Percentiles rank a stretch among this genome's conserved stretches.
phyloP scores from a whole-genome alignment of 64 coral and sea anemone genomes.

The Porites lutea region DNA sequence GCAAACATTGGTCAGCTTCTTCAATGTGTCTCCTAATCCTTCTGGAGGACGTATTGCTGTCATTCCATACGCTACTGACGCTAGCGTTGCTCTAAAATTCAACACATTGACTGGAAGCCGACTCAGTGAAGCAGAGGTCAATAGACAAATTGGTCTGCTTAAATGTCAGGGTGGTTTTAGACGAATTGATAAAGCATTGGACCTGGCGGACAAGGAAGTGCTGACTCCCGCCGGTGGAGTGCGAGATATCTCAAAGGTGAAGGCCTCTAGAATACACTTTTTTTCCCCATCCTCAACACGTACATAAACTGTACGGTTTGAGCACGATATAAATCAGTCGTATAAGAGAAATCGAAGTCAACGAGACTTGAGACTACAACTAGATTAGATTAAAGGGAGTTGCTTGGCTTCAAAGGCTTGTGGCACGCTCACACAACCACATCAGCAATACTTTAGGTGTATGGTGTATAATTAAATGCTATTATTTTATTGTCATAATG shows the following conservation, averaged over 20 bases:
- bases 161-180: conserved; percentile 52
- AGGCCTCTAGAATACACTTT: not conserved
- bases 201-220: conserved; percentile 48
- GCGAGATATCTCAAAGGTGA: conserved; percentile 60
- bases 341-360: too few species aligned
- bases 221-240: conserved; percentile 44
- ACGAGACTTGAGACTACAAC: too few species aligned
- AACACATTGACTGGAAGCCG: conserved; percentile 38
- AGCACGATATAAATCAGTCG: too few species aligned
- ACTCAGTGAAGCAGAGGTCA: conserved; percentile 30
- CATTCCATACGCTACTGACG: conserved; percentile 26
- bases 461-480: too few species aligned
- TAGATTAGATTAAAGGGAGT: too few species aligned
- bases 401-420: too few species aligned
- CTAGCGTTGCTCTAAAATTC: conserved; percentile 49
- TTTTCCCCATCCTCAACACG: too few species aligned
- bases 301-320: too few species aligned
- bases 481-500: too few species aligned
- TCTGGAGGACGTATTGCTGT: conserved; percentile 34
- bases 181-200: conserved; percentile 71
- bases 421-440: too few species aligned
- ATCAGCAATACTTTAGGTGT: too few species aligned
- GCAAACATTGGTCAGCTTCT: not conserved
- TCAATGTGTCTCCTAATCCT: not conserved
- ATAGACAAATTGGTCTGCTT: conserved; percentile 20